These are phyloP conservation scores for Perognathus longimembris DNA, from an alignment of 2,113 vertebrate genomes.

Conservation along the genomic window DNA sequence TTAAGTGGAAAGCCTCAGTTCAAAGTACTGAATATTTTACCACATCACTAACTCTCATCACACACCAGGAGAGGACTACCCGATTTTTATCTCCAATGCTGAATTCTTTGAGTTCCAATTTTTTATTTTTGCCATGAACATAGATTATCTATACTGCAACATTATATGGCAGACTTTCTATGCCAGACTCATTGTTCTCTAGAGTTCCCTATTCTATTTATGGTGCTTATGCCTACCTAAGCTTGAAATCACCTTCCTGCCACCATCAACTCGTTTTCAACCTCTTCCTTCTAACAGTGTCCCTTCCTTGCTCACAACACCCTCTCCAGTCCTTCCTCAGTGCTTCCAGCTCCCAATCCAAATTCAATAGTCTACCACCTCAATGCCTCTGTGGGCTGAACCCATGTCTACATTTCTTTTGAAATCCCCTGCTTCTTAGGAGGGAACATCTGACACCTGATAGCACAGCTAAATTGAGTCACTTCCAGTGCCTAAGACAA, in stretches of 20 bases:
- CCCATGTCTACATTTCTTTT: neutral
- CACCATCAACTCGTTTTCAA: neutral
- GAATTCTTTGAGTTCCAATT: neutral
- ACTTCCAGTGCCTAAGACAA: neutral
- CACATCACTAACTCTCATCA: neutral
- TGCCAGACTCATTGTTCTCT: neutral
- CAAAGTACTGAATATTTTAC: neutral
- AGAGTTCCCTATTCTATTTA: neutral
- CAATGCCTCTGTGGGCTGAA: neutral
- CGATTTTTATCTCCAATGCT: neutral
- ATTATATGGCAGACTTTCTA: neutral
- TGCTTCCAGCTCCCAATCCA: neutral
- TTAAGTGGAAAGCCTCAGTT: neutral
- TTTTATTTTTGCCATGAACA: neutral
- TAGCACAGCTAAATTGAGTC: neutral
- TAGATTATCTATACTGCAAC: neutral
- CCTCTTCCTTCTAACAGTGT: neutral
- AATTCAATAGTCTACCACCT: neutral
- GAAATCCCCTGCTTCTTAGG: neutral
- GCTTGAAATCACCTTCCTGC: neutral
- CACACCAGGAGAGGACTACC: neutral
- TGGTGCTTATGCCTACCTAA: neutral
- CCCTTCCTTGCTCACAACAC: neutral
- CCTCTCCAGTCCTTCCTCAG: neutral
- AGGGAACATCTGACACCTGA: neutral